These are phyloP conservation scores for Caerostris extrusa DNA, from an alignment of 1,140 invertebrate genomes.

Conservation along the genomic window DNA sequence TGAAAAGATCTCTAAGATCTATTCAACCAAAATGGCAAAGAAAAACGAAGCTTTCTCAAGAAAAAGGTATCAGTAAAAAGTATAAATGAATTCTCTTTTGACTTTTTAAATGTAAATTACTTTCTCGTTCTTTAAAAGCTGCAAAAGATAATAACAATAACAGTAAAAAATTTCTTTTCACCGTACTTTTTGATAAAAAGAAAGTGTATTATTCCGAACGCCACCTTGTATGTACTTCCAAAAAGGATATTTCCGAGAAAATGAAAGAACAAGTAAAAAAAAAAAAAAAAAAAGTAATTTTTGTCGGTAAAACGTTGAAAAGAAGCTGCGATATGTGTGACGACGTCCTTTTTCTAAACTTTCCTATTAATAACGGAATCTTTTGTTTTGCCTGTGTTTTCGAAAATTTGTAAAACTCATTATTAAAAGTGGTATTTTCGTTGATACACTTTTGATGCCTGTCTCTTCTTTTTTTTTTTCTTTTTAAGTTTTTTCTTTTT, in stretches of 20 bases:
- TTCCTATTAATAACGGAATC: background rate
- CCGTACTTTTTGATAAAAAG: background rate
- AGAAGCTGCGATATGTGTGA: background rate
- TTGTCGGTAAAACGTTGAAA: background rate
- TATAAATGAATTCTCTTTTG: slow-evolving; percentile 5
- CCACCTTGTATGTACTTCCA: background rate
- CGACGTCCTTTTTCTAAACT: no score
- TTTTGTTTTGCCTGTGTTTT: background rate
- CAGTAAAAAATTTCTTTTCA: background rate
- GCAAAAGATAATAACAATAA: background rate
- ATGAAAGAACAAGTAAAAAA: background rate
- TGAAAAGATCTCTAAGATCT: no score
- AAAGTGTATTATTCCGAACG: background rate
- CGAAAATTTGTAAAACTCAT: slow-evolving; percentile 5
- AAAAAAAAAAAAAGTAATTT: slow-evolving; percentile 20
- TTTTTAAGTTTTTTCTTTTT: background rate
- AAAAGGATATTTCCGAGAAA: background rate
- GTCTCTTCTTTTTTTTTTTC: background rate
- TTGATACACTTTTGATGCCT: background rate
- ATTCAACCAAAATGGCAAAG: no score
- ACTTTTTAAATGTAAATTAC: slow-evolving; percentile 2
- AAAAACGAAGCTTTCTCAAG: background rate
- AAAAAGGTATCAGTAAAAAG: background rate
- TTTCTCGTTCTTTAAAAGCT: background rate
- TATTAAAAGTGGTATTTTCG: slow-evolving; percentile 1